These are phyloP conservation scores for Dendrocincla tyrannina DNA, from an alignment of 2,797 vertebrate genomes.

Conservation along the genomic window DNA sequence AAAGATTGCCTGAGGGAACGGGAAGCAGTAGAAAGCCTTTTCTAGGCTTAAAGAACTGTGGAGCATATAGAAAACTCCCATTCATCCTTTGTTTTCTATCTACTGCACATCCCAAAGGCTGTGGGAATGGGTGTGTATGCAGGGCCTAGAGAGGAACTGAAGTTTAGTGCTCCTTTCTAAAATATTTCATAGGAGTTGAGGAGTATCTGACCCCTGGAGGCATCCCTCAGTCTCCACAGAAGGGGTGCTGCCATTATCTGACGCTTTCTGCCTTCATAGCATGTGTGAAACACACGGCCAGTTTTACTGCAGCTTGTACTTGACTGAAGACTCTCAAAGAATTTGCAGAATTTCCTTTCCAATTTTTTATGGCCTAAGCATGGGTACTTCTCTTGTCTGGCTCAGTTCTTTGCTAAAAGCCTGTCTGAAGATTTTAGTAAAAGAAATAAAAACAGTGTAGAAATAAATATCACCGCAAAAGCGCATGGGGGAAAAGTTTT, in stretches of 20 bases:
- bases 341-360: conserved; percentile 47
- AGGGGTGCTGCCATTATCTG: not conserved
- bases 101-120: not conserved
- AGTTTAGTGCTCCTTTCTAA: not conserved
- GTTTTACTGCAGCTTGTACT: not conserved
- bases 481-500: accelerated
- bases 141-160: not conserved
- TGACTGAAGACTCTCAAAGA: not conserved
- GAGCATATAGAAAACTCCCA: not conserved
- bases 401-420: not conserved
- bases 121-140: accelerated
- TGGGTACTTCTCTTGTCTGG: conserved; percentile 11
- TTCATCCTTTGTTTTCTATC: not conserved
- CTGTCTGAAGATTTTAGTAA: not conserved
- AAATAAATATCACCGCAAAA: not conserved
- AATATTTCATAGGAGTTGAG: not conserved
- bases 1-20: not conserved
- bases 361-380: not conserved
- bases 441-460: not conserved
- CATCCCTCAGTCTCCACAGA: not conserved
- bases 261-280: not conserved
- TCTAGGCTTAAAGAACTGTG: not conserved
- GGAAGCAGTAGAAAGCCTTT: not conserved
- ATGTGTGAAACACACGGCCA: not conserved
- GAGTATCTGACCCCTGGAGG: not conserved